Base-by-base conservation (phyloP, 2,113 vertebrate genomes). In the Ia io region DNA sequence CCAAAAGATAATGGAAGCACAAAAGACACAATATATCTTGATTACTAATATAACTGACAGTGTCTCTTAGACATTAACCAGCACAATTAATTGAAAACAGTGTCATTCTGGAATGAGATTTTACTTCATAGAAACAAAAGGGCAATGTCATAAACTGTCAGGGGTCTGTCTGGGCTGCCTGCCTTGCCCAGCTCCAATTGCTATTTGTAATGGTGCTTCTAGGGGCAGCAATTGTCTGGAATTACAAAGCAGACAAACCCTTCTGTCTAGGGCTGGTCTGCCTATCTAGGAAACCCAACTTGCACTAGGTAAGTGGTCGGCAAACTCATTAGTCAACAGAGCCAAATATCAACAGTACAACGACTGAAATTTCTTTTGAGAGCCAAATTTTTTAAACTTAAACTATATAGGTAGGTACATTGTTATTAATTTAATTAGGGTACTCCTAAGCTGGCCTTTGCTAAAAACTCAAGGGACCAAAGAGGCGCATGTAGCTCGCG, bases 71-170 rank as follows among this genome's bases (percentile, higher is more conserved):
- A 94, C 69, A 96, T 89, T 93, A 88, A 89, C 88, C 67, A 71
- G 47, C 77, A 96, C 30, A 95, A 88, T 95, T 97, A 91, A 94
- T 96, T 94, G 80, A 93, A 97, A 93, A 87, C 51, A 47, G 42
- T 63, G 51, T 96, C 86, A 77, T 67, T 80, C 17, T 93, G 6
- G 2, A 96, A 79, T 83, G 67, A 92, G 90, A 94, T 71, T 74
- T 87, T 71, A 84, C 74, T 95, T 91, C 67, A 89, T 28, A 47
- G 65, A 28, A 90, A 94, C 30, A 70, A 88, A 96, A 95, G 79
- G 44, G 28, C 84, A 94, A 87, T 80, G 44, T 37, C 35, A 49
- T 63, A 53, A 32, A 44, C 74, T 70, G 40, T 73, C 85, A 83
- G 56, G 61, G 44, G 61, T 37, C 86, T 83, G n/a, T 63, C 40